Evolutionary conservation across 2,797 vertebrate genomes (phyloP), one percentile per base, ranked within the genome.

Genomic region (Gephyroberyx darwinii): DNA sequence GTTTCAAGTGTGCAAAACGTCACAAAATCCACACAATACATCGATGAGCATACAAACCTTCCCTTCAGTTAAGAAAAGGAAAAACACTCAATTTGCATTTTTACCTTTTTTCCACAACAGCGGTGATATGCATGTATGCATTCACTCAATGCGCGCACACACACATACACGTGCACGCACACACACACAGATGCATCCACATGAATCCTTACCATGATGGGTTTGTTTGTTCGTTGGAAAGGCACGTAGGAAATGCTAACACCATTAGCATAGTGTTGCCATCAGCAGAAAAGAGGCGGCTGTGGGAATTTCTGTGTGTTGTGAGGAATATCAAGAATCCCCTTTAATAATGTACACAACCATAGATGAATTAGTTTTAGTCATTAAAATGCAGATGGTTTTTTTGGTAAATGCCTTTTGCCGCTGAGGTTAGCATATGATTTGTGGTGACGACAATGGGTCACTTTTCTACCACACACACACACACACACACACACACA

Each of bases 351-450:
- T 81, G 77, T 77, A 72, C 17, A 43, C 66, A 52, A 73, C 78
- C 78, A 56, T 43, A 86, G 77, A 89, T 84, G 83, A 85, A 89
- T 89, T 86, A 83, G 74, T 82, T 74, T 55, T 50, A 47, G 83
- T 83, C 73, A 90, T 91, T 90, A 88, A 86, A 91, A 91, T 89
- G 77, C 78, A 89, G 87, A 88, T 89, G 82, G 65, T 45, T 51
- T 13, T 80, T 90, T 86, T 78, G 68, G 69, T 88, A 67, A 83
- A 83, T 71, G 81, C 69, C 58, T 84, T 83, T 64, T 83, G 76
- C 65, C 69, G 55, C 39, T 64, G 62, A 78, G 77, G 69, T 80
- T 84, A 65, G 62, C 71, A 37, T 68, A 22, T 86, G 84, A 84
- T 85, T 84, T 85, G 73, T 55, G 79, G 73, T 74, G 63, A 57